phyloP scores from a whole-genome alignment of 2,113 vertebrate species.

The Erythrocercus mccallii region DNA sequence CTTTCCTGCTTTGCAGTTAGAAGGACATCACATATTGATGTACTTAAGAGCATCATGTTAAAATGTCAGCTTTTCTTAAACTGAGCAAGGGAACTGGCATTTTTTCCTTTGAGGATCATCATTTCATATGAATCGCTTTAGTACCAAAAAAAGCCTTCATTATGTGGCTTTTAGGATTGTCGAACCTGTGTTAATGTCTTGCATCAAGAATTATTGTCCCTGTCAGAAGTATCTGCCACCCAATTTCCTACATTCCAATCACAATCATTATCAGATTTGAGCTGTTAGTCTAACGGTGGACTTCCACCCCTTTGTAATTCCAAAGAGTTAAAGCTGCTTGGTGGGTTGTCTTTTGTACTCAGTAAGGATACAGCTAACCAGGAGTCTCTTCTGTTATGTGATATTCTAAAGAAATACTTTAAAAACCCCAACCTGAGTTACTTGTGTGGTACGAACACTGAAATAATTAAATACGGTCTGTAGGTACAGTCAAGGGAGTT shows the following conservation, averaged over 20 bases:
- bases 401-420: not conserved
- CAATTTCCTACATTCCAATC: not conserved
- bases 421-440: accelerated
- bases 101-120: not conserved
- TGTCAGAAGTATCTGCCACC: not conserved
- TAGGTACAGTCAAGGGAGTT: not conserved
- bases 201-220: not conserved
- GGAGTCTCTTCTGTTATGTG: not conserved
- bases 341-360: not conserved
- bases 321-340: not conserved
- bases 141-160: not conserved
- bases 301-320: not conserved
- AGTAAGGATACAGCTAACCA: not conserved
- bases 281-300: not conserved
- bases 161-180: not conserved
- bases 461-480: not conserved
- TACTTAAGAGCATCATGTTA: not conserved
- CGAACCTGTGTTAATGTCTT: not conserved
- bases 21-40: not conserved
- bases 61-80: not conserved
- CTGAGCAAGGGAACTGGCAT: not conserved
- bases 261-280: not conserved
- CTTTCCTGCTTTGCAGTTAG: not conserved
- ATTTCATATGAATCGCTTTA: not conserved
- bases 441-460: not conserved